phyloP scores from a whole-genome alignment of 2,888 invertebrate species.

The Anticlea derivata region DNA sequence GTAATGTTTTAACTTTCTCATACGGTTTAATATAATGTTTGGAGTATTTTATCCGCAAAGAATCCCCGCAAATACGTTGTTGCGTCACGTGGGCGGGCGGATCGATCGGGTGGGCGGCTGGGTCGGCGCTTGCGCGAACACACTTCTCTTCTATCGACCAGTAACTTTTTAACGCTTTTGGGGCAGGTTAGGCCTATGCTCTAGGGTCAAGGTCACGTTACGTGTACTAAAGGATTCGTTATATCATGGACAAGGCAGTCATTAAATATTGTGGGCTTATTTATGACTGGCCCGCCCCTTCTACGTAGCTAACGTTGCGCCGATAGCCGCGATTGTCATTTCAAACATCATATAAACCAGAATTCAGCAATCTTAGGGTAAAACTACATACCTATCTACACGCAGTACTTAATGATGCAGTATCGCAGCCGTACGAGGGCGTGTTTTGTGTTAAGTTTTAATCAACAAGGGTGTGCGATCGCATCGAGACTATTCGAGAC shows the following conservation, averaged over 20 bases:
- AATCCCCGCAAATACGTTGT: slow-evolving; percentile 80
- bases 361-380: not conserved
- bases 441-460: too few relatives aligned
- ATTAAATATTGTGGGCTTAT: slow-evolving; percentile 30
- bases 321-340: not conserved
- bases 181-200: slow-evolving; percentile 84
- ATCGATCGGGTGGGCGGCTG: slow-evolving; percentile 69
- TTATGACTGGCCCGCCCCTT: slow-evolving; percentile 13
- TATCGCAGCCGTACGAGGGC: too few relatives aligned
- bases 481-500: too few relatives aligned
- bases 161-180: slow-evolving; percentile 77
- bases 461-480: too few relatives aligned
- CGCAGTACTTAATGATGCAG: too few relatives aligned
- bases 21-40: slow-evolving; percentile 33
- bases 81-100: slow-evolving; percentile 81
- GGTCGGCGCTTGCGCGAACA: slow-evolving; percentile 73
- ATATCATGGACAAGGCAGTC: slow-evolving; percentile 33
- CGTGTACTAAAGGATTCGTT: slow-evolving; percentile 55
- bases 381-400: too few relatives aligned
- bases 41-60: slow-evolving; percentile 65
- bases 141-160: slow-evolving; percentile 73
- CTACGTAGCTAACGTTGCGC: not conserved
- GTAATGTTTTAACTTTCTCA: slow-evolving; percentile 10
- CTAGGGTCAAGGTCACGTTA: slow-evolving; percentile 81
- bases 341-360: not conserved